Conservation (phyloP, 1,140 invertebrate species). For the Drosophila nannoptera region DNA sequence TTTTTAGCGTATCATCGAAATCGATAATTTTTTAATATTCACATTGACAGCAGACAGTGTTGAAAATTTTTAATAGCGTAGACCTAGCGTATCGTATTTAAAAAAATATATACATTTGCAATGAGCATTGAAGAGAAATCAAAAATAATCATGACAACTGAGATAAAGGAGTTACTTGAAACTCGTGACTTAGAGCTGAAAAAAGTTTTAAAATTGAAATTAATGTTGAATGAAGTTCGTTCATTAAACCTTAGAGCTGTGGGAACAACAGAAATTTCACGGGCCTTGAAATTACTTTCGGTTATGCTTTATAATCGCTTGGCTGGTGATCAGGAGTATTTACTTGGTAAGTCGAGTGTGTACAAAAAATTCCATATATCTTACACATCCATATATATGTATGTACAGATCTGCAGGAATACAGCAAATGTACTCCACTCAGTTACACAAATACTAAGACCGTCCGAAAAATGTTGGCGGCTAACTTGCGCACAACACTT, state of each 20-base stretch:
- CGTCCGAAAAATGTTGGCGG: slow-evolving; percentile 31
- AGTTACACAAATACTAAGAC: slow-evolving; percentile 57
- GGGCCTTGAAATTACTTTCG: slow-evolving; percentile 42
- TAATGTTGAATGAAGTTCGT: slow-evolving; percentile 43
- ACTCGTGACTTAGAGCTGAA: slow-evolving; percentile 40
- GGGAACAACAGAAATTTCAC: slow-evolving; percentile 35
- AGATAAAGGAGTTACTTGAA: slow-evolving; percentile 46
- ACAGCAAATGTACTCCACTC: slow-evolving; percentile 25
- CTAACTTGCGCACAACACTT: slow-evolving; percentile 28
- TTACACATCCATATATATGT: not conserved
- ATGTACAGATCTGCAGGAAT: slow-evolving; percentile 44
- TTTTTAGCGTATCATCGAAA: slow-evolving; percentile 9
- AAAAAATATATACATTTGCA: not conserved
- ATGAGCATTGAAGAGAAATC: slow-evolving; percentile 40
- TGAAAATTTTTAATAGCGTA: not conserved
- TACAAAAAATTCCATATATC: not conserved
- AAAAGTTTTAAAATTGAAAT: slow-evolving; percentile 49
- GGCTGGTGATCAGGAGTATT: slow-evolving; percentile 34
- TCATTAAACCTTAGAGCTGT: slow-evolving; percentile 28
- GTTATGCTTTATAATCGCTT: slow-evolving; percentile 43
- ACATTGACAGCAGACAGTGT: not conserved
- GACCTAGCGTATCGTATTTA: not conserved
- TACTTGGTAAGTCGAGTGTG: slow-evolving; percentile 44
- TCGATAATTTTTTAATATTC: slow-evolving; percentile 9
- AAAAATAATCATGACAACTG: slow-evolving; percentile 29